A percentile compares a stretch with the other conserved stretches of the same genome.
Evolutionary conservation across 2,113 vertebrate genomes (phyloP).

Genomic region (Bufo bufo): DNA sequence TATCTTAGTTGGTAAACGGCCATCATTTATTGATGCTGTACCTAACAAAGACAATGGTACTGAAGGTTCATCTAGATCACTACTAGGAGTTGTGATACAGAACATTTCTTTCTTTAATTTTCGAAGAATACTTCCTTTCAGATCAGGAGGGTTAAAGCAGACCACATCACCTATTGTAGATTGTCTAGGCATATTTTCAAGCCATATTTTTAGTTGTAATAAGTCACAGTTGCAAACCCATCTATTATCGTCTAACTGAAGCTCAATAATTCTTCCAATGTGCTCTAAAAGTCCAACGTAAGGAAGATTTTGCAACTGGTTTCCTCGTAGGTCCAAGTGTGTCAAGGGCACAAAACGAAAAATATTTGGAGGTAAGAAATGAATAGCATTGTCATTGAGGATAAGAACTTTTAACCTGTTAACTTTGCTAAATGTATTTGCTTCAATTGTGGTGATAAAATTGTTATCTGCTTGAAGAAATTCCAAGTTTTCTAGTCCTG

Average conservation of each 20-base stretch:
- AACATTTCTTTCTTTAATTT: slow-evolving; percentile 87
- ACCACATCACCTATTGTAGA: slow-evolving; percentile 89
- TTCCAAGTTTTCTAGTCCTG: slow-evolving; percentile 92
- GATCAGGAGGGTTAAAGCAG: slow-evolving; percentile 82
- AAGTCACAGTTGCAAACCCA: slow-evolving; percentile 95
- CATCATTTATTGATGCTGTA: slow-evolving; percentile 76
- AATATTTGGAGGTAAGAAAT: slow-evolving; percentile 91
- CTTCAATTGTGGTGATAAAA: slow-evolving; percentile 93
- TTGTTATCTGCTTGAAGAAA: slow-evolving; percentile 98
- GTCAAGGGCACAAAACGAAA: slow-evolving; percentile 97
- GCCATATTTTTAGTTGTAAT: slow-evolving; percentile 90
- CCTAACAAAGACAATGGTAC: slow-evolving; percentile 87
- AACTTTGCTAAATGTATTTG: slow-evolving; percentile 96
- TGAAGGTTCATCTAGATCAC: slow-evolving; percentile 89
- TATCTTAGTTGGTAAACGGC: slow-evolving; percentile 74
- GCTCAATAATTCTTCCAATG: slow-evolving; percentile 92
- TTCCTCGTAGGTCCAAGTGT: slow-evolving; percentile 94
- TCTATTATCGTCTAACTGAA: slow-evolving; percentile 92
- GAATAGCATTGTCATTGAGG: slow-evolving; percentile 94
- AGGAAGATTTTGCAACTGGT: slow-evolving; percentile 89
- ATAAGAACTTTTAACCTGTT: slow-evolving; percentile 96
- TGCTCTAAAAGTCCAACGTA: slow-evolving; percentile 98
- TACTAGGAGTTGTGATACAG: slow-evolving; percentile 82
- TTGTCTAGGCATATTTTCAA: slow-evolving; percentile 95
- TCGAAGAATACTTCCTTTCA: slow-evolving; percentile 85